Base-by-base conservation (phyloP, 1,140 invertebrate species). In the Drosophila novamexicana region DNA sequence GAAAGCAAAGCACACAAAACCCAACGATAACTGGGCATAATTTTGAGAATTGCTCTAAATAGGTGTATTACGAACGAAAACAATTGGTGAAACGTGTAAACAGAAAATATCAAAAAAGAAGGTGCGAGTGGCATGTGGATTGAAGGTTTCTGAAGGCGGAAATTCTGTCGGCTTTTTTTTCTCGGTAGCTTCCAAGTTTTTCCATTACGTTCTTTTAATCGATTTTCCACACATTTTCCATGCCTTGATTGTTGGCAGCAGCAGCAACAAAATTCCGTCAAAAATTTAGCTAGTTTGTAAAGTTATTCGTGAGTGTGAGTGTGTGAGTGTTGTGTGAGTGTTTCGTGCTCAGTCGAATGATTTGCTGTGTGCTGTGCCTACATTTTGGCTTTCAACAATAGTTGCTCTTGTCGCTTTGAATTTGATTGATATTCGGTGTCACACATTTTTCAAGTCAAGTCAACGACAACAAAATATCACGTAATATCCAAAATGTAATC, bases 341-440 rank as follows among this genome's bases (percentile, higher is more conserved):
- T 67, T 73, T 73, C 65, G 47, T 53, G 72, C 36, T 59, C 36
- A 49, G 36, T 49, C 75, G 44, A 73, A 77, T 67, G 57, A 56
- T 73, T 72, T 65, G 64, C 29, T 53, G 32, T 66, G 44, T 18
- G 44, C 22, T 53, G 12, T 32, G 52, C 50, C 50, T 18, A 62
- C 62, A 36, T 66, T 75, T 77, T 53, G 44, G 37, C 50, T 74
- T 57, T 67, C 58, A 54, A 54, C 66, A 62, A 49, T 63, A n/a
- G 40, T 40, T 53, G 45, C 52, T 66, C 22, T 50, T 66, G 52
- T 53, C 36, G 50, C 34, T 54, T 74, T 49, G 54, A 71, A 49
- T 86, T 76, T 88, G 71, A 88, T 86, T 88, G 82, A 86, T 88
- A 88, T 88, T 88, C 75, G 81, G 54, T 82, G 75, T 69, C 75